Evolutionary conservation across 30 jellyfish, hydroid and myxozoan species (phyloP), one percentile per base, ranked within the genome.

Genomic region (Haliclystus octoradiatus): DNA sequence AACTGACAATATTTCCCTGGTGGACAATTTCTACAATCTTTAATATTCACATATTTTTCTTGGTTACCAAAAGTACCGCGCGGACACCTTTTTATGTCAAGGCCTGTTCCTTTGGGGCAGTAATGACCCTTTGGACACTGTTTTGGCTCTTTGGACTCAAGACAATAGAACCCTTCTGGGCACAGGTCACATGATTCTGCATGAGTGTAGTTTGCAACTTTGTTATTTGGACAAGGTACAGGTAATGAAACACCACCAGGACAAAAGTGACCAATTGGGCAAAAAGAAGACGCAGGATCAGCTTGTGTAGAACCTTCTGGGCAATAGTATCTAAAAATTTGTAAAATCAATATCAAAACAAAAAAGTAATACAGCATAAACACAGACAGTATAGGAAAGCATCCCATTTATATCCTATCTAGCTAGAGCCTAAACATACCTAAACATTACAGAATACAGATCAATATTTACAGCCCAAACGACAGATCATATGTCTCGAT

Each of bases 21-120:
- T 0, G 99, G 95, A 61, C 99, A 91, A 15, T 95, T 92, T 62
- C 73, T 84, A 63, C 99, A 91, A 62, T 91, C 95, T 26, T 63
- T 81, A 22, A 82, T 50, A 34, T 79, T 63, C 53, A 62, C 70
- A 52, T 91, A 91, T 31, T 76, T 64, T 33, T 29, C 57, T 66
- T 82, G 92, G 34, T 80, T 46, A 0, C 99, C 99, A 34, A 62
- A 76, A 12, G 99, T 91, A 50, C 99, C 99, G 32, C 95, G 94
- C 13, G 99, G 99, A 70, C 99, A 91, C 32, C 92, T 93, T 28
- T 79, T 81, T 40, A 77, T 34, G 47, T 91, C 99, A 23, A 57
- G 75, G 3, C 99, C 99, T 35, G 99, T 91, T 2, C 95, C 95
- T 12, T 89, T 84, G n/a, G 99, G 99, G 52, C 99, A 91, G 63